phyloP scores from a whole-genome alignment of 2,888 invertebrate genomes.

The Panorpa germanica region DNA sequence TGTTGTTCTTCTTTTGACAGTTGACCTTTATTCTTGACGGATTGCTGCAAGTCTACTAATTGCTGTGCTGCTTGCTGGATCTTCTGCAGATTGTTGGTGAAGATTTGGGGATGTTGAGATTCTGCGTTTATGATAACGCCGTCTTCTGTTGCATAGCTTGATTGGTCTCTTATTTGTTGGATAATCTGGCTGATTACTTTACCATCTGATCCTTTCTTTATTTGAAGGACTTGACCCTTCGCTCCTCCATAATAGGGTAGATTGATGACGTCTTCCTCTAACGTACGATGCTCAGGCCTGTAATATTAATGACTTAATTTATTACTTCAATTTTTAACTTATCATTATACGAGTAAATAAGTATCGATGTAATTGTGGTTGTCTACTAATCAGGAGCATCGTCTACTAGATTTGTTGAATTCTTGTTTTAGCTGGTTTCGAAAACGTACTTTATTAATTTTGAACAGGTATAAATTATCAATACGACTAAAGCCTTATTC shows the following conservation, averaged over 20 bases:
- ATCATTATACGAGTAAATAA: too few species aligned
- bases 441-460: too few species aligned
- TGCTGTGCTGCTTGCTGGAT: conserved; percentile 36
- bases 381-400: too few species aligned
- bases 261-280: conserved; percentile 16
- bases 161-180: conserved; percentile 14
- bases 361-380: too few species aligned
- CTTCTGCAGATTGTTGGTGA: conserved; percentile 33
- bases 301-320: conserved; percentile 1
- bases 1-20: conserved; percentile 32
- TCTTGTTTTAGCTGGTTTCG: too few species aligned
- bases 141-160: conserved; percentile 12
- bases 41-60: conserved; percentile 37
- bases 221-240: conserved; percentile 45
- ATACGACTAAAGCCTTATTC: too few species aligned
- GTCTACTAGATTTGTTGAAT: too few species aligned
- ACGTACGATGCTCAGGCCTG: conserved; percentile 9
- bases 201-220: conserved; percentile 32
- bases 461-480: too few species aligned
- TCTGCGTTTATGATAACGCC: conserved; percentile 11
- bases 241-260: conserved; percentile 55
- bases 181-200: conserved; percentile 27
- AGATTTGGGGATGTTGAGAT: conserved; percentile 14
- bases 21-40: conserved; percentile 35
- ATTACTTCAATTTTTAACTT: background rate